Evolutionary conservation across 2,888 invertebrate species (phyloP).

Genomic region (Himalopsyche tibetana): DNA sequence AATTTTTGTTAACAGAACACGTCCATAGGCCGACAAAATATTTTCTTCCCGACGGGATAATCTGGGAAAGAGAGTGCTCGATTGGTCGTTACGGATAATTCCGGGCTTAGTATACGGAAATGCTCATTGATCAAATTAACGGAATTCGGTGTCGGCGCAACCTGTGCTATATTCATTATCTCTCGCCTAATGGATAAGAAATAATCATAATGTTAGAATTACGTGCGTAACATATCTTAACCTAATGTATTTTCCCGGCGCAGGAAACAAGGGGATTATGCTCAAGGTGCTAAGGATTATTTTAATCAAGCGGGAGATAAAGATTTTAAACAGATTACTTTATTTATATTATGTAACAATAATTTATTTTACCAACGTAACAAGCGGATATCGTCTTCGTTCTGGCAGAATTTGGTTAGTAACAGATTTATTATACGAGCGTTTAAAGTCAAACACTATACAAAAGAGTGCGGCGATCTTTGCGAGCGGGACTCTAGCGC

Average conservation of each 20-base stretch:
- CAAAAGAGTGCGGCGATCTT: too few species aligned
- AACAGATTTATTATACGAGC: too few species aligned
- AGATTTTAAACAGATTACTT: conserved; percentile 9
- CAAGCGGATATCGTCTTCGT: too few species aligned
- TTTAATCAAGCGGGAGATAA: conserved; percentile 8
- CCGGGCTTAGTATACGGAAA: conserved; percentile 26
- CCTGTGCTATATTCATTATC: conserved; percentile 34
- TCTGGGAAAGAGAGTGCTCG: conserved; percentile 22
- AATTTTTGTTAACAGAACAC: conserved; percentile 34
- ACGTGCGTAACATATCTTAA: conserved; percentile 30
- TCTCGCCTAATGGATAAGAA: conserved; percentile 24
- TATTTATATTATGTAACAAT: background rate
- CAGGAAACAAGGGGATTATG: background rate
- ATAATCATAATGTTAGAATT: conserved; percentile 25
- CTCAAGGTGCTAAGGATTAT: conserved; percentile 11
- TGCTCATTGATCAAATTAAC: conserved; percentile 34
- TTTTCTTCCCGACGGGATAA: conserved; percentile 14
- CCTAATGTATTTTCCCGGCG: background rate
- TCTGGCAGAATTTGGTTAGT: too few species aligned
- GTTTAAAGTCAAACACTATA: too few species aligned
- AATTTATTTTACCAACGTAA: too few species aligned
- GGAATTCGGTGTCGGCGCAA: conserved; percentile 30
- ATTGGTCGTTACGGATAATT: conserved; percentile 31
- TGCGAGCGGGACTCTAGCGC: too few species aligned
- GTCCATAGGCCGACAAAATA: conserved; percentile 26